phyloP scores from a whole-genome alignment of 2,888 invertebrate genomes.

The Oasisia sp. region DNA sequence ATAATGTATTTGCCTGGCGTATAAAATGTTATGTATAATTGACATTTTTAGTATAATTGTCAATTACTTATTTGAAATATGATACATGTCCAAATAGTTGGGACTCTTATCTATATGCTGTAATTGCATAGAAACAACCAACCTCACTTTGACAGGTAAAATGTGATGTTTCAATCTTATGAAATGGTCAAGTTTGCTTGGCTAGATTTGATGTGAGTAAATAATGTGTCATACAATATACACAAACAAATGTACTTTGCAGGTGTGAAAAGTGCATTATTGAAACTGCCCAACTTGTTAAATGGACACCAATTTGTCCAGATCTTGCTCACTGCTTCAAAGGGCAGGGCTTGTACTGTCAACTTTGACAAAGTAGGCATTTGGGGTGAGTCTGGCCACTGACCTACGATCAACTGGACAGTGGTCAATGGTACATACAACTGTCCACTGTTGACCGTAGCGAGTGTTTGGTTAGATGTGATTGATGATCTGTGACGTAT shows the following conservation, averaged over 20 bases:
- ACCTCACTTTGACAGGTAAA: not conserved
- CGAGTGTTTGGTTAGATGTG: not conserved
- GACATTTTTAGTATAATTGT: not conserved
- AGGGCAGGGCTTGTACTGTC: not conserved
- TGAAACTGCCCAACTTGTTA: not conserved
- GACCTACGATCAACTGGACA: not conserved
- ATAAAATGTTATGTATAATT: too few relatives aligned
- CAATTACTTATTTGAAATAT: not conserved
- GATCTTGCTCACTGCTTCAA: not conserved
- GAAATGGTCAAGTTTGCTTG: not conserved
- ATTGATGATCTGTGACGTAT: not conserved
- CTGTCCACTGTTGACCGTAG: not conserved
- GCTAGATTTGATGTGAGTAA: not conserved
- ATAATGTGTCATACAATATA: not conserved
- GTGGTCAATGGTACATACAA: constrained; percentile 9
- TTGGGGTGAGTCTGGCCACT: constrained; percentile 1
- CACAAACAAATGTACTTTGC: not conserved
- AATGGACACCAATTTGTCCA: not conserved
- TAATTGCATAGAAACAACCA: not conserved
- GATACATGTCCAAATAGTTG: not conserved
- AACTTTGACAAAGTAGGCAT: not conserved
- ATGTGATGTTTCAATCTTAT: not conserved
- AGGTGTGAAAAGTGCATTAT: not conserved
- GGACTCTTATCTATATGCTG: not conserved
- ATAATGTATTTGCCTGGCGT: not conserved